A percentile compares a stretch with the other conserved stretches of the same genome.
phyloP scores from a whole-genome alignment of 2,797 vertebrate species.

The Lindbergichthys nudifrons region DNA sequence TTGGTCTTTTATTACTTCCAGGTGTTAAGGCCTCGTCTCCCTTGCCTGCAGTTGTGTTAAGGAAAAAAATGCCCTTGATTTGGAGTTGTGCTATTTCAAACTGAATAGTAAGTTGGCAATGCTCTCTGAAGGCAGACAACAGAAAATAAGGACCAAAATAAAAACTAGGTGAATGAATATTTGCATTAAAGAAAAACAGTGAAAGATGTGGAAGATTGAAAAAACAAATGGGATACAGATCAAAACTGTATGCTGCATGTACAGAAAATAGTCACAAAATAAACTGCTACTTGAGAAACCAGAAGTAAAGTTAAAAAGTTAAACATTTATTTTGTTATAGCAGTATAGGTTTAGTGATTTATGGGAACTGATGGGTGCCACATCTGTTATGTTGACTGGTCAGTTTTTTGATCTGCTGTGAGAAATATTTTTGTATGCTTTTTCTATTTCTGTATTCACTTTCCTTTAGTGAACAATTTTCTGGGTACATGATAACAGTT shows the following conservation, averaged over 20 bases:
- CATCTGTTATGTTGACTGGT: constrained; percentile 55
- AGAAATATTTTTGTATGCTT: constrained; percentile 18
- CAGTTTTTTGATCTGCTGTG: constrained; percentile 21
- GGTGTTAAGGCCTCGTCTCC: constrained; percentile 82
- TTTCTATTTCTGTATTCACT: not conserved
- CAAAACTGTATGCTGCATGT: constrained; percentile 44
- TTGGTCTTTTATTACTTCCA: constrained; percentile 86
- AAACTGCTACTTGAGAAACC: constrained; percentile 8
- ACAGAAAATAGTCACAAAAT: constrained; percentile 44
- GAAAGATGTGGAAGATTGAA: constrained; percentile 49
- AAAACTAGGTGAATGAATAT: constrained; percentile 67
- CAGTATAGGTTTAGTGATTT: constrained; percentile 36
- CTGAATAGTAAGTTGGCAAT: constrained; percentile 67
- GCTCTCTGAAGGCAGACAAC: constrained; percentile 46
- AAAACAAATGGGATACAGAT: constrained; percentile 58
- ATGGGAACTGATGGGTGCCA: constrained; percentile 48
- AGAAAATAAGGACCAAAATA: constrained; percentile 53
- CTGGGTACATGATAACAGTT: constrained; percentile 6
- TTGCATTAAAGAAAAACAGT: constrained; percentile 58
- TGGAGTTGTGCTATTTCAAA: constrained; percentile 77
- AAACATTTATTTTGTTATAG: constrained; percentile 30
- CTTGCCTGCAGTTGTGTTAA: constrained; percentile 80
- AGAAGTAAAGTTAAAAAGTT: constrained; percentile 27
- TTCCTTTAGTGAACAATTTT: constrained; percentile 1
- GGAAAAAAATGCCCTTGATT: constrained; percentile 74